These are phyloP conservation scores for Microtus oregoni DNA, from an alignment of 2,113 vertebrate genomes.

Conservation along the genomic window DNA sequence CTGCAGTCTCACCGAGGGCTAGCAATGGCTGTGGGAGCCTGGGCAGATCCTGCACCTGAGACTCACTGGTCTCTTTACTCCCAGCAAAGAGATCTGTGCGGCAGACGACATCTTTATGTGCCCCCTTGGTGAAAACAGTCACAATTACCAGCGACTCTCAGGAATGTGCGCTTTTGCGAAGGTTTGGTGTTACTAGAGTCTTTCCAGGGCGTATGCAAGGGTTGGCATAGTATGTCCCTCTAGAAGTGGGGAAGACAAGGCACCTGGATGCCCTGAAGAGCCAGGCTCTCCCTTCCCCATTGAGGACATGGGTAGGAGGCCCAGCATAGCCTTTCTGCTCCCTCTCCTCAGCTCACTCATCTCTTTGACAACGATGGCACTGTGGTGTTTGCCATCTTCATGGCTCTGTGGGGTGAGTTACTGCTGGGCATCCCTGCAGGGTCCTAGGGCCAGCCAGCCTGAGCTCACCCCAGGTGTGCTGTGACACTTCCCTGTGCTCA, in stretches of 20 bases:
- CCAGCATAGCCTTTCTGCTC: too few relatives aligned
- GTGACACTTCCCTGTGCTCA: background rate
- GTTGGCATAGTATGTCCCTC: background rate
- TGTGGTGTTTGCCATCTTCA: slow-evolving; percentile 94
- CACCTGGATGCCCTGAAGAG: background rate
- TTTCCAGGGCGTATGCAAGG: too few relatives aligned
- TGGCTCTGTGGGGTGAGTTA: slow-evolving; percentile 96
- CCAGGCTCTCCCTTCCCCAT: too few relatives aligned
- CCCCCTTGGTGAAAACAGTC: slow-evolving; percentile 91
- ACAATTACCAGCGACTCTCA: slow-evolving; percentile 88
- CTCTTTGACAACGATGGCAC: slow-evolving; percentile 96
- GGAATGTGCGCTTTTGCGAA: slow-evolving; percentile 94
- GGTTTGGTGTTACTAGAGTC: slow-evolving; percentile 59
- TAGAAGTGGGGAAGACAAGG: background rate
- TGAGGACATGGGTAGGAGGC: background rate
- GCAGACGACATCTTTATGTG: slow-evolving; percentile 91
- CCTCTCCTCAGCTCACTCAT: slow-evolving; percentile 88
- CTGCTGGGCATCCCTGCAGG: fast-evolving
- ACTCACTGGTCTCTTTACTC: background rate
- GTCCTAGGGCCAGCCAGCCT: background rate
- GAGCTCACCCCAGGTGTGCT: background rate
- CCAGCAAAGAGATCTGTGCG: slow-evolving; percentile 94
- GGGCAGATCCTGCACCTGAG: too few relatives aligned
- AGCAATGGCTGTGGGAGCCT: too few relatives aligned
- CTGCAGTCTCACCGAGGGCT: too few relatives aligned